Base-by-base conservation (phyloP, 2,888 invertebrate genomes). In the Meteorus colon region DNA sequence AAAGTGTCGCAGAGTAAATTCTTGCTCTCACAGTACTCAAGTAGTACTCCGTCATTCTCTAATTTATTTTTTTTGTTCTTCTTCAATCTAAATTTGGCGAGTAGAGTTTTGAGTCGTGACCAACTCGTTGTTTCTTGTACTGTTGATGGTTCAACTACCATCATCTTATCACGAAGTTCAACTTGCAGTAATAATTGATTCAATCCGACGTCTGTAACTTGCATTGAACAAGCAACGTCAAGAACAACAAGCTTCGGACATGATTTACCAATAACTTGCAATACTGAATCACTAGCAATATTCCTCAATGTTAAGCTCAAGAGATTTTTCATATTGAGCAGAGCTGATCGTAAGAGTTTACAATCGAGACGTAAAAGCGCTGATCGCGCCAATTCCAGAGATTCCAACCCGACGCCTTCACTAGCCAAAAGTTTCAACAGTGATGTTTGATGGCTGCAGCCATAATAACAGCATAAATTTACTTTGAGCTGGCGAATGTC, bases 401-500 rank as follows among this genome's bases (percentile, higher is more conserved):
- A 87, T 55, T 88, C 87, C 1, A 90, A 76, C 27, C 90, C 90
- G 16, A 81, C 81, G 14, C 90, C 90, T 74, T 90, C 90, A 0
- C 82, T 80, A 0, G 89, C 87, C 14, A 90, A 79, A n/a, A 90
- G 83, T 45, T 87, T 87, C 1, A 90, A 79, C 14, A 90, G 75
- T 1, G 89, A 89, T 2, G 89, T 88, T 79, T 90, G 90, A 79
- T 90, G 90, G 51, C 90, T 90, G 79, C 90, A 90, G 16, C 90
- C 90, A 73, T 90, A 90, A 77, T 90, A 90, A 80, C 90, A 90
- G 80, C 90, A 90, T 1, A 90, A 83, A 77, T 90, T 89, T 14
- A 90, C 88, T 62, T 86, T 85, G 41, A 90, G 82, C 24, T 84
- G 83, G 62, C 86, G 87, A 31, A 90, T 88, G 73, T 90, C 90